phyloP scores from a whole-genome alignment of 2,113 vertebrate species.

The Columbina picui region DNA sequence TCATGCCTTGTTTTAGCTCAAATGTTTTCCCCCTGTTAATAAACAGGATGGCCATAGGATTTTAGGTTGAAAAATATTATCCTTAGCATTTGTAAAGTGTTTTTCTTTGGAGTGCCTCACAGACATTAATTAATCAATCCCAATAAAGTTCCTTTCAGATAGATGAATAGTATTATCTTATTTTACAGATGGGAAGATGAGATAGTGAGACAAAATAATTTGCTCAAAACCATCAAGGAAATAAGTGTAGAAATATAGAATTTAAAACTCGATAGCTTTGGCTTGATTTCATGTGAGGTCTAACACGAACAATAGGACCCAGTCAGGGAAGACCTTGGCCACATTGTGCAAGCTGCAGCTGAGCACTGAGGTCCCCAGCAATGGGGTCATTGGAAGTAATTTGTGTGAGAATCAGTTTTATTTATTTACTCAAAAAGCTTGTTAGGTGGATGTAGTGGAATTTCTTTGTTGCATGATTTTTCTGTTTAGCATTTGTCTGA shows the following conservation, averaged over 20 bases:
- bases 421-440: neutral
- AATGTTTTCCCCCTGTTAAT: neutral
- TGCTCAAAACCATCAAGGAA: neutral
- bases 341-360: neutral
- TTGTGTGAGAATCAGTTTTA: neutral
- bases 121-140: neutral
- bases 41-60: neutral
- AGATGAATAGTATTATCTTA: neutral
- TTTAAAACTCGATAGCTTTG: neutral
- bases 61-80: neutral
- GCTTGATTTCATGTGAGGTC: neutral
- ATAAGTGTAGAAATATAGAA: neutral
- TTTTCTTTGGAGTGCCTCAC: neutral
- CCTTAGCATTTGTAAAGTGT: neutral
- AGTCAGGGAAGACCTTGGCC: neutral
- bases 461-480: neutral
- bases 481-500: neutral
- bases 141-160: neutral
- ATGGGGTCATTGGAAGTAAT: neutral
- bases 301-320: neutral
- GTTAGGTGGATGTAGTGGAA: neutral
- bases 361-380: neutral
- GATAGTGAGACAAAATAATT: neutral
- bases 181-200: neutral
- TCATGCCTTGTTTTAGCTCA: neutral